A percentile compares a stretch with the other conserved stretches of the same genome.
Conservation (phyloP, 2,113 vertebrate species). For the Xiphorhynchus elegans region DNA sequence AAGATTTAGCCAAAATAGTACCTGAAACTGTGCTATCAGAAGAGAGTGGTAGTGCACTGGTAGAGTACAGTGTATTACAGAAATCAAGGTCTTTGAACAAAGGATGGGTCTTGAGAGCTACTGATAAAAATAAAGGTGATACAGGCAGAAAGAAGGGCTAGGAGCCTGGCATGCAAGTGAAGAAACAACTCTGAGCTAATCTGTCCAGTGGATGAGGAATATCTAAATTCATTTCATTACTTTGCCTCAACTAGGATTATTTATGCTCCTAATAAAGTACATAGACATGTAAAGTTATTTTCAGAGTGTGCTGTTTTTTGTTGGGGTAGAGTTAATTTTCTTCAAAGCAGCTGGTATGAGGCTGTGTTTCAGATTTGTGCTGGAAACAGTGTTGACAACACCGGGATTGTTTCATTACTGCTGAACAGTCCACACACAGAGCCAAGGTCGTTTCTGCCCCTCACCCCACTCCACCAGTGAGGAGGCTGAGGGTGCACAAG, state of each 20-base stretch:
- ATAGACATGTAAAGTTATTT: background rate
- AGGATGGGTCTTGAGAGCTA: background rate
- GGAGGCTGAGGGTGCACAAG: background rate
- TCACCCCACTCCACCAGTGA: fast-evolving
- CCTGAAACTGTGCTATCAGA: background rate
- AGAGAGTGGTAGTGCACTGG: fast-evolving
- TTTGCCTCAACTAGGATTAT: background rate
- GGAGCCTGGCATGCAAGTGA: background rate
- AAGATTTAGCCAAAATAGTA: background rate
- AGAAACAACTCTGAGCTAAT: background rate
- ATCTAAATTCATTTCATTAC: background rate
- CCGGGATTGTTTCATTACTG: fast-evolving
- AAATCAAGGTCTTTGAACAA: background rate
- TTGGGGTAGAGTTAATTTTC: background rate
- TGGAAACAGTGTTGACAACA: background rate
- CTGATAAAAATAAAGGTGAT: background rate
- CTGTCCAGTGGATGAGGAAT: background rate
- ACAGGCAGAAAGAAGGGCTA: background rate
- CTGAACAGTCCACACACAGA: background rate
- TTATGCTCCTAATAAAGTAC: background rate
- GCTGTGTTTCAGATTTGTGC: background rate
- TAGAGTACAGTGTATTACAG: background rate
- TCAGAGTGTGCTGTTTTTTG: background rate
- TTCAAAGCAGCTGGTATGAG: background rate
- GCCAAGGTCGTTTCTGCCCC: background rate